Conservation (phyloP, 2,113 vertebrate genomes). For the Xyrauchen texanus region DNA sequence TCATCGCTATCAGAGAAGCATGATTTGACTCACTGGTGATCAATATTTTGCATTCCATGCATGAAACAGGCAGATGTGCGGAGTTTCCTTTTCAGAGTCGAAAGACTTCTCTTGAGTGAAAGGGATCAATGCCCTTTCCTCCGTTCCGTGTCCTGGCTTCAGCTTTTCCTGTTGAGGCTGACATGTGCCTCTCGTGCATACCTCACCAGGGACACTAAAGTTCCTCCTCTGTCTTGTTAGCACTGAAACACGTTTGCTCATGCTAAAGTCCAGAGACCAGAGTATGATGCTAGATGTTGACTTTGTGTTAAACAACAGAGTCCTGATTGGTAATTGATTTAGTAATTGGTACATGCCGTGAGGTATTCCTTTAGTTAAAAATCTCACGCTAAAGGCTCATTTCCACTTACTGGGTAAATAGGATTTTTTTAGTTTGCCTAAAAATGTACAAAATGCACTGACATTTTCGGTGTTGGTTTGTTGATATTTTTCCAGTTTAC, state of each 20-base stretch:
- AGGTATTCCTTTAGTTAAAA: conserved; percentile 68
- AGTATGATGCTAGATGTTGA: conserved; percentile 60
- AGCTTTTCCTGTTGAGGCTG: conserved; percentile 48
- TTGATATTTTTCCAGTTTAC: too few species aligned
- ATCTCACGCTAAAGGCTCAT: conserved; percentile 10
- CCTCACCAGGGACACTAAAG: conserved; percentile 47
- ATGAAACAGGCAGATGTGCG: conserved; percentile 95
- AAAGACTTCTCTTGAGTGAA: conserved; percentile 79
- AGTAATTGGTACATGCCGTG: conserved; percentile 75
- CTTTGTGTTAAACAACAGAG: conserved; percentile 75
- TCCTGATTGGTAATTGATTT: conserved; percentile 79
- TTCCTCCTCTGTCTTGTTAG: conserved; percentile 69
- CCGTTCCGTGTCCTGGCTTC: conserved; percentile 49
- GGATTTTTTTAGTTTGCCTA: too few species aligned
- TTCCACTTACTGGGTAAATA: too few species aligned
- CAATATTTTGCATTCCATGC: conserved; percentile 95
- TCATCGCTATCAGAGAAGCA: conserved; percentile 71
- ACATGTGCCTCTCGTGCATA: conserved; percentile 49
- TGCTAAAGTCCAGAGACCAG: conserved; percentile 65
- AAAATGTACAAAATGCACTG: too few species aligned
- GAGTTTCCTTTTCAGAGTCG: conserved; percentile 86
- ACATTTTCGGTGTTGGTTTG: too few species aligned
- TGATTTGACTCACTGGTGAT: conserved; percentile 84
- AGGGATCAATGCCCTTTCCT: conserved; percentile 85
- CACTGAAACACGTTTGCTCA: conserved; percentile 25